These are phyloP conservation scores for Parnassius mnemosyne DNA, from an alignment of 2,888 invertebrate species.

Conservation along the genomic window DNA sequence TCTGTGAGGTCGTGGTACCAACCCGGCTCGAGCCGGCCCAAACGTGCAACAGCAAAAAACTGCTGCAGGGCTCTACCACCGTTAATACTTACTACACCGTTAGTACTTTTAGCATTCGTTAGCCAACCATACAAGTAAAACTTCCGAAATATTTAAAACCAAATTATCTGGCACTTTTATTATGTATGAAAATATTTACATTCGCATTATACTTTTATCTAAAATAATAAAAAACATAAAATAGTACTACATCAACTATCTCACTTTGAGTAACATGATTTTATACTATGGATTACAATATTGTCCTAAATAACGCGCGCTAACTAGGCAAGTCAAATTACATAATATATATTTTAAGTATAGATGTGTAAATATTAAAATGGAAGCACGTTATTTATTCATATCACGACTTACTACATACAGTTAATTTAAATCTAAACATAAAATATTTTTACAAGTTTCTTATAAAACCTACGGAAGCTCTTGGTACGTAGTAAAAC, in stretches of 20 bases:
- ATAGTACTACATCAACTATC: constrained; percentile 40
- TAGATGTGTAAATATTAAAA: constrained; percentile 8
- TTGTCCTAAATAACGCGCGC: constrained; percentile 17
- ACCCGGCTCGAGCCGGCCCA: too few relatives aligned
- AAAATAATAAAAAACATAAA: constrained; percentile 43
- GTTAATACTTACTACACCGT: too few relatives aligned
- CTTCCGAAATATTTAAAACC: constrained; percentile 29
- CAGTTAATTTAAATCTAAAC: constrained; percentile 7
- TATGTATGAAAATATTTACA: constrained; percentile 60
- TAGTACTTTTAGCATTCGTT: too few relatives aligned
- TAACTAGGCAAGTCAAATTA: constrained; percentile 23
- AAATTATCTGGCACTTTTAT: constrained; percentile 74
- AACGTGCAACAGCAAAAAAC: too few relatives aligned
- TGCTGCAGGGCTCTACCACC: too few relatives aligned
- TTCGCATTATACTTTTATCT: constrained; percentile 37
- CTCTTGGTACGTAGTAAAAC: constrained; percentile 11
- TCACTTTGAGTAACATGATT: constrained; percentile 46
- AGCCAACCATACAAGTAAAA: constrained; percentile 34
- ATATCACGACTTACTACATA: constrained; percentile 9
- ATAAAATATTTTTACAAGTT: constrained; percentile 10
- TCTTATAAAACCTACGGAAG: constrained; percentile 13
- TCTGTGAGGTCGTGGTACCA: too few relatives aligned
- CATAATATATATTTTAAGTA: constrained; percentile 7
- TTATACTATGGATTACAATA: constrained; percentile 18
- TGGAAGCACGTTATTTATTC: constrained; percentile 22